These are phyloP conservation scores for Polydrusus pterygomalis DNA, from an alignment of 2,888 invertebrate species.

Conservation along the genomic window DNA sequence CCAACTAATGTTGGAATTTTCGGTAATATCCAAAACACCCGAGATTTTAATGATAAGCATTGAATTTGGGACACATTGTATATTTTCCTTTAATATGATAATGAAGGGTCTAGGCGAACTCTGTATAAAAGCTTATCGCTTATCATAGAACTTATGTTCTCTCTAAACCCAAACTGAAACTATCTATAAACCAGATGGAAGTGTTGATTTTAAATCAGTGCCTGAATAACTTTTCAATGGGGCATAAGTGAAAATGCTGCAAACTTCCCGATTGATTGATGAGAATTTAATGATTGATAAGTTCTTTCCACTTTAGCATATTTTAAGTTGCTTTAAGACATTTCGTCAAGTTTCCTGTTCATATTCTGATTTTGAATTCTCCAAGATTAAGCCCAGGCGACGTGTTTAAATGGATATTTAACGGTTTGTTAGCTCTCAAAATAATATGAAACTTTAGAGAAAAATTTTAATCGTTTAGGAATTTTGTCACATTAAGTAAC, in stretches of 20 bases:
- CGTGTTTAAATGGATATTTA: constrained; percentile 23
- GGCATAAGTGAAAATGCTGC: constrained; percentile 30
- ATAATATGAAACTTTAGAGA: constrained; percentile 11
- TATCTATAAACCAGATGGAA: neutral
- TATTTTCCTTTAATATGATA: no score
- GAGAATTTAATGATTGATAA: constrained; percentile 28
- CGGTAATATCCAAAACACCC: no score
- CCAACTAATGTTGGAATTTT: no score
- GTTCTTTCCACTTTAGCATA: constrained; percentile 21
- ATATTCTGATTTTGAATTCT: constrained; percentile 17
- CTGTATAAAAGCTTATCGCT: neutral
- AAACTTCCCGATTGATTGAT: constrained; percentile 29
- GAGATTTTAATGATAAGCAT: neutral
- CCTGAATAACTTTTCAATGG: constrained; percentile 24
- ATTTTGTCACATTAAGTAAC: constrained; percentile 6
- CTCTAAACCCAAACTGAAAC: neutral
- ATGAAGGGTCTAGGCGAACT: no score
- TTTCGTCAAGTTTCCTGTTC: constrained; percentile 5
- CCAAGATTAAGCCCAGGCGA: neutral
- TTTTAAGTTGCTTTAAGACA: constrained; percentile 20
- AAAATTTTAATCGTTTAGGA: constrained; percentile 1
- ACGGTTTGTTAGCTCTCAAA: constrained; percentile 20
- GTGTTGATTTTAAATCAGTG: constrained; percentile 9
- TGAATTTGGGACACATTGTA: neutral
- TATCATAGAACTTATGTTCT: neutral